phyloP scores from a whole-genome alignment of 2,113 vertebrate species.

The Agapornis roseicollis region DNA sequence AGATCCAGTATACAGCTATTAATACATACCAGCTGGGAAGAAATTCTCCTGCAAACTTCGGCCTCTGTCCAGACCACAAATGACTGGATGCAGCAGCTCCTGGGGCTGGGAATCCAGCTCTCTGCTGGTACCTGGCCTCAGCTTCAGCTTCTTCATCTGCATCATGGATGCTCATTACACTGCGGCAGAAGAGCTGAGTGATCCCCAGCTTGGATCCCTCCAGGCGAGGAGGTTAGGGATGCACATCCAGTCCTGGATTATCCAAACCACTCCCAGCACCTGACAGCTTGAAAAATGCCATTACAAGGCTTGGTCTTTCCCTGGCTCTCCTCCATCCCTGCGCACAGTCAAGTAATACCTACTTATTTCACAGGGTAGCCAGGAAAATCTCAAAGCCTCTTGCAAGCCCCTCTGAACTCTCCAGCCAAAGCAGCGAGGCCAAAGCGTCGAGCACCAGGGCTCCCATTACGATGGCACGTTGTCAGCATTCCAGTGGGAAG shows the following conservation, averaged over 20 bases:
- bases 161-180: accelerated
- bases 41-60: not conserved
- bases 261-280: not conserved
- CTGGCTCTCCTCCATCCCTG: not conserved
- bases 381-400: not conserved
- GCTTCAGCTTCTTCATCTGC: not conserved
- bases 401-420: not conserved
- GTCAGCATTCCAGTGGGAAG: not conserved
- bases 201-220: not conserved
- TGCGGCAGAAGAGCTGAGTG: accelerated
- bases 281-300: not conserved
- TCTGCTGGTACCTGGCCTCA: not conserved
- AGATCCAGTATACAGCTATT: not conserved
- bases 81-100: not conserved
- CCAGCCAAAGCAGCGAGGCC: accelerated
- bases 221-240: accelerated
- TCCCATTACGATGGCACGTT: not conserved
- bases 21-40: not conserved
- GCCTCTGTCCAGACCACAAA: not conserved
- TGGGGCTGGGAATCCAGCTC: not conserved
- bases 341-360: not conserved
- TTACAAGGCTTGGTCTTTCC: not conserved
- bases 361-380: not conserved
- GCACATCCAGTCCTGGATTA: accelerated
- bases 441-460: not conserved